phyloP scores from a whole-genome alignment of 2,888 invertebrate genomes.

The Conistra vaccinii region DNA sequence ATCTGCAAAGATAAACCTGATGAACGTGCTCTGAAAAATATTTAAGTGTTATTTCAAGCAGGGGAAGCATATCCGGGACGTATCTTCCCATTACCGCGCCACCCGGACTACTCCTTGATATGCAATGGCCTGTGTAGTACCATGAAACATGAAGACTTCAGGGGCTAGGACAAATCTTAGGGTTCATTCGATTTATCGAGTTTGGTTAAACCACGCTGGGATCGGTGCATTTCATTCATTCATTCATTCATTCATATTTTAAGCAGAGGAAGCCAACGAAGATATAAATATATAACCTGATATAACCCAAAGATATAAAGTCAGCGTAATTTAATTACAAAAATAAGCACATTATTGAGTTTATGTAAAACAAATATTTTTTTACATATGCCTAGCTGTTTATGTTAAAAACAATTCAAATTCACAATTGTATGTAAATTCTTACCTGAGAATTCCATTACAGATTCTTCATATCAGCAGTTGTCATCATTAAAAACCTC shows the following conservation, averaged over 20 bases:
- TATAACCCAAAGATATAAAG: neutral
- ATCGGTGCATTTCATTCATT: too few relatives aligned
- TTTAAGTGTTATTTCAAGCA: neutral
- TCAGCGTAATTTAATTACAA: neutral
- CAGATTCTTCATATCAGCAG: constrained; percentile 46
- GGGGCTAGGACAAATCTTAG: too few relatives aligned
- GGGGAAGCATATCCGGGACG: too few relatives aligned
- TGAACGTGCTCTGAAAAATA: constrained; percentile 1
- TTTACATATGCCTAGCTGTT: neutral
- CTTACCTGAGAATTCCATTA: constrained; percentile 58
- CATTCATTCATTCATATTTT: neutral
- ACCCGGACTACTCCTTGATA: too few relatives aligned
- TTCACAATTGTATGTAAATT: constrained; percentile 49
- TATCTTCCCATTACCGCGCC: too few relatives aligned
- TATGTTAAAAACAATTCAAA: constrained; percentile 11
- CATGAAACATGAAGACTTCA: too few relatives aligned
- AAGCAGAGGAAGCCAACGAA: neutral
- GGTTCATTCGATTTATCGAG: too few relatives aligned
- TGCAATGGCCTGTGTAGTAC: too few relatives aligned
- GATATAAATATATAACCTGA: neutral
- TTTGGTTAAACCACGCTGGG: too few relatives aligned
- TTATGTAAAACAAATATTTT: neutral
- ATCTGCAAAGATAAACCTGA: neutral
- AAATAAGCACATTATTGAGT: neutral
- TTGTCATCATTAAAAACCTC: constrained; percentile 51